Evolutionary conservation across 30 jellyfish, hydroid and myxozoan genomes (phyloP).

Genomic region (Calvadosia cruxmelitensis): DNA sequence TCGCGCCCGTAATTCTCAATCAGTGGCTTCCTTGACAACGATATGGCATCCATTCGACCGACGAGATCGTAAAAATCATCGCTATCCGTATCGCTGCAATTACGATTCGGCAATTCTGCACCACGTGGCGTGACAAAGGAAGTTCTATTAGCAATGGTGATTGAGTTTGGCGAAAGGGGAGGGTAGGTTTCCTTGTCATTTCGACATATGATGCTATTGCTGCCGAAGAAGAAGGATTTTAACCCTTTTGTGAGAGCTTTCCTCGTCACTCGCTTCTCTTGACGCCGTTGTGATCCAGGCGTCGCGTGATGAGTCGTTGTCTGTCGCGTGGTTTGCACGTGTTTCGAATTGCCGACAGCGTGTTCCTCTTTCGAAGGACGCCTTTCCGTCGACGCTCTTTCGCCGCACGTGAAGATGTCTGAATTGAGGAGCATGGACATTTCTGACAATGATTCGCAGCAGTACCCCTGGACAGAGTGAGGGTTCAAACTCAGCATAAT

Average conservation of each 20-base stretch:
- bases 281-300: neutral
- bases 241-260: neutral
- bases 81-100: neutral
- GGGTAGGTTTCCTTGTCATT: neutral
- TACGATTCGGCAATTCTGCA: neutral
- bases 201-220: neutral
- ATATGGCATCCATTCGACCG: conserved; percentile 29
- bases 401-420: too few species aligned
- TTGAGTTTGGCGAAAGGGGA: neutral
- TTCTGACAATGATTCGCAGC: neutral
- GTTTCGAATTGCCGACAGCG: neutral
- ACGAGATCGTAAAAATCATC: conserved; percentile 19
- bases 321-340: neutral
- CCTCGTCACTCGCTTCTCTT: neutral
- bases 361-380: neutral
- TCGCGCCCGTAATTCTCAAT: conserved; percentile 4
- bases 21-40: neutral
- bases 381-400: neutral
- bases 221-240: neutral
- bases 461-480: neutral
- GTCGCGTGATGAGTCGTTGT: neutral
- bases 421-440: neutral
- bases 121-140: neutral
- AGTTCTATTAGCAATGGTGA: neutral
- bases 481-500: neutral